Evolutionary conservation across 2,888 invertebrate genomes (phyloP).

Genomic region (Scaptomyza polygonia): DNA sequence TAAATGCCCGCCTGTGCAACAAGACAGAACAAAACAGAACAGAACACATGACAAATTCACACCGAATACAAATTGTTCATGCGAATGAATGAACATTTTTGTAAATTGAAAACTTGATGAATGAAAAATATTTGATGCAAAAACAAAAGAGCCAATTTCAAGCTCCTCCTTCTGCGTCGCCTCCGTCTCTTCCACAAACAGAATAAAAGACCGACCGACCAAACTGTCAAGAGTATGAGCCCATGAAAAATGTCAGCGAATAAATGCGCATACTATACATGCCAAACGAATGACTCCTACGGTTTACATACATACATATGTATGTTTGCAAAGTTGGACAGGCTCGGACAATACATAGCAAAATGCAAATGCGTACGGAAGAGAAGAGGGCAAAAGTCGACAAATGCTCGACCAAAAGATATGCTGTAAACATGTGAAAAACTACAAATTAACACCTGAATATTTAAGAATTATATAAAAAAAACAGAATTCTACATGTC

Average conservation of each 20-base stretch:
- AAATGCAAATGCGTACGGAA: constrained; percentile 8
- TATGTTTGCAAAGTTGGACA: constrained; percentile 1
- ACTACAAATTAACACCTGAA: background rate
- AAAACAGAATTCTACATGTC: background rate
- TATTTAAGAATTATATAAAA: background rate
- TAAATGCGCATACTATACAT: constrained; percentile 47
- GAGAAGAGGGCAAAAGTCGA: too few relatives aligned
- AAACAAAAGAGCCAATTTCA: constrained; percentile 75
- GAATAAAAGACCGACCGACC: background rate
- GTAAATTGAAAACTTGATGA: constrained; percentile 82
- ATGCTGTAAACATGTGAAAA: background rate
- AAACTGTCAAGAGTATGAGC: background rate
- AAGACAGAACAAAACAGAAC: constrained; percentile 3
- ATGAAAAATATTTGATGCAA: constrained; percentile 81
- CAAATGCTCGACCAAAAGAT: background rate
- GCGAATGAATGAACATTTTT: constrained; percentile 79
- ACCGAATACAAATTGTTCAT: constrained; percentile 79
- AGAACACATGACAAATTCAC: constrained; percentile 79
- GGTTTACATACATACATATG: background rate
- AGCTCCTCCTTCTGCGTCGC: background rate
- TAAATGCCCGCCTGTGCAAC: constrained; percentile 38
- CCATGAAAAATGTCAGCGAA: constrained; percentile 54
- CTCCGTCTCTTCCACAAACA: background rate
- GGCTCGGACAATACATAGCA: constrained; percentile 1
- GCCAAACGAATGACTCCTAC: constrained; percentile 6